Evolutionary conservation across 2,797 vertebrate genomes (phyloP), one percentile per base, ranked within the genome.

Genomic region (Tinamus major): DNA sequence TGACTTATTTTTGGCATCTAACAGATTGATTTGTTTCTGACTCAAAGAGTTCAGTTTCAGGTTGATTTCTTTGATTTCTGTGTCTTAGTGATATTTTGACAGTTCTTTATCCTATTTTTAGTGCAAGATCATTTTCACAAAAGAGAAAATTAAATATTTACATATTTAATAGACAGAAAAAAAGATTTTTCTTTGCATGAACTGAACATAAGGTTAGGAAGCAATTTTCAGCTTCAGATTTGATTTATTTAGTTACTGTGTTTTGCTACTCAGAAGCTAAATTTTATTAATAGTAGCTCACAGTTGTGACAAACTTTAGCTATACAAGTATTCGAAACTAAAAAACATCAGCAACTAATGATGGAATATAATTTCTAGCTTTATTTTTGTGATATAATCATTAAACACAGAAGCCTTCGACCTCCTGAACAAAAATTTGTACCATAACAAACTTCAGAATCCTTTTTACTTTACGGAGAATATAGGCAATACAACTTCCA

Each of bases 111-210:
- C 62, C 31, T 64, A 19, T 7, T 24, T n/a, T 72, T 35, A 84
- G 11, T 48, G 79, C 48, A 42, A 87, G 24, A 92, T 49, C 39
- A 35, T 13, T 88, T 79, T 64, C 58, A 39, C 53, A 78, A 51
- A 4, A 48, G 17, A 82, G 67, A 72, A 68, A 33, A 77, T 82
- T 79, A 92, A 85, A 85, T 92, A 94, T 93, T 93, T 75, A 90
- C 17, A 55, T 31, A 55, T 55, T 31, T 55, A 41, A 42, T 5
- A 49, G 55, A 39, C 8, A 76, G 74, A 71, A 39, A 74, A 48
- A 69, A 87, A 59, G 3, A 48, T 46, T 33, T 69, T 53, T 62
- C n/a, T 70, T 53, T 74, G 31, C 44, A 6, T 49, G 64, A 87
- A 49, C 46, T n/a, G 31, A 81, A 81, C 15, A 6, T 51, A 75